A percentile compares a stretch with the other conserved stretches of the same genome.
Conservation (phyloP, 2,797 vertebrate genomes). For the Rhinogobio ventralis region DNA sequence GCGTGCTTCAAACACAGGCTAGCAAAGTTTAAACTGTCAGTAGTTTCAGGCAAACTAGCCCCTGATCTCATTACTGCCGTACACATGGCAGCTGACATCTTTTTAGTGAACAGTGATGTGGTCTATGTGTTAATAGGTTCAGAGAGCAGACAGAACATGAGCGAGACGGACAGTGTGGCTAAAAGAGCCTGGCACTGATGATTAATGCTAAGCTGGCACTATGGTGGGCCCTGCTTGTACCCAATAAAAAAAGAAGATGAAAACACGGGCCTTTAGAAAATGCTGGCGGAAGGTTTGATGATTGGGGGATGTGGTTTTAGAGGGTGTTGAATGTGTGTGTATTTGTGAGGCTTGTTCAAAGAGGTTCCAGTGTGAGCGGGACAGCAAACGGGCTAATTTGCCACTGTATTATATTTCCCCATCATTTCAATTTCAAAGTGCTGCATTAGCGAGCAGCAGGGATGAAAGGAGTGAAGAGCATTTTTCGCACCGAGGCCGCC, state of each 20-base stretch:
- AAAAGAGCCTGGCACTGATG: constrained; percentile 61
- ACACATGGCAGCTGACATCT: constrained; percentile 46
- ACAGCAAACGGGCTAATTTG: constrained; percentile 78
- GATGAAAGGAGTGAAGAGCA: constrained; percentile 56
- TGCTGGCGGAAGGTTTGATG: constrained; percentile 22
- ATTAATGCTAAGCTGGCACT: constrained; percentile 57
- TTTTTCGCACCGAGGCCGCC: constrained; percentile 12
- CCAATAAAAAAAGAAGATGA: neutral
- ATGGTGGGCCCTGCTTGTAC: constrained; percentile 6
- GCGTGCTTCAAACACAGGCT: constrained; percentile 9
- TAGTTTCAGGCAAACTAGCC: constrained; percentile 28
- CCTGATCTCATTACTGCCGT: constrained; percentile 46
- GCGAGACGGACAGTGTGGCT: neutral
- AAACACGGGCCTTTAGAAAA: constrained; percentile 24
- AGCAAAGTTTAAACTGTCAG: constrained; percentile 33
- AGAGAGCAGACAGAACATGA: constrained; percentile 42
- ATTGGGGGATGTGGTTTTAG: constrained; percentile 21
- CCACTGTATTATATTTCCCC: constrained; percentile 77
- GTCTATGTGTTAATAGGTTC: constrained; percentile 33
- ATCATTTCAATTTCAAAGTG: constrained; percentile 84
- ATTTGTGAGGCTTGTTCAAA: constrained; percentile 69
- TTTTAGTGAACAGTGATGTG: constrained; percentile 38
- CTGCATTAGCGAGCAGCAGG: constrained; percentile 74
- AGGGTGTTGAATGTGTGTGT: constrained; percentile 18
- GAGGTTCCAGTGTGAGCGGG: constrained; percentile 66